A percentile compares a stretch with the other conserved stretches of the same genome.
phyloP scores from a whole-genome alignment of 2,888 invertebrate species.

The Agrochola lota region DNA sequence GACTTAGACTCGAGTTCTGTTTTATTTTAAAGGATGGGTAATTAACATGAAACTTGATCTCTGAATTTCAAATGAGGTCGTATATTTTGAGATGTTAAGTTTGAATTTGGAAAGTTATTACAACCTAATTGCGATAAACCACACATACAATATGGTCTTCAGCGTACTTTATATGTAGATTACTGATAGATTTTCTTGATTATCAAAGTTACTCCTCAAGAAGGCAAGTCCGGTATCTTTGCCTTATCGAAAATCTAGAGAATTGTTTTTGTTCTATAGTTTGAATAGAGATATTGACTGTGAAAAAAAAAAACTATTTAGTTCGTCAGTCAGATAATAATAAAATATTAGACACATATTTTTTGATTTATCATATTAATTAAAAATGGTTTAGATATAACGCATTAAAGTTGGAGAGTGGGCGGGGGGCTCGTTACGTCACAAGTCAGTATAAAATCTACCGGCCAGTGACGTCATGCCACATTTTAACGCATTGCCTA shows the following conservation, averaged over 20 bases:
- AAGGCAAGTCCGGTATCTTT: not conserved
- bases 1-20: constrained; percentile 21
- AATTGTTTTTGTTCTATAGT: too few species aligned
- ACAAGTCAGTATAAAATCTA: too few species aligned
- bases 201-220: not conserved
- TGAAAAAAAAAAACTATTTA: too few species aligned
- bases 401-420: too few species aligned
- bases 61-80: constrained; percentile 20
- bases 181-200: not conserved
- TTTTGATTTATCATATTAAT: too few species aligned
- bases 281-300: not conserved
- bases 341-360: too few species aligned
- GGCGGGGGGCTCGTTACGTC: too few species aligned
- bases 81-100: constrained; percentile 3
- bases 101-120: constrained; percentile 26
- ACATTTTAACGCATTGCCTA: too few species aligned
- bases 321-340: too few species aligned
- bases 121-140: not conserved
- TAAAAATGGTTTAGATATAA: too few species aligned
- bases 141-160: not conserved
- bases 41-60: constrained; percentile 27
- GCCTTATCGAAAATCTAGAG: not conserved
- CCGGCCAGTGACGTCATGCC: too few species aligned
- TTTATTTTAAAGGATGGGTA: constrained; percentile 23
- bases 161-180: not conserved